These are phyloP conservation scores for Pseudochirops corinnae DNA, from an alignment of 2,797 vertebrate species.

Conservation along the genomic window DNA sequence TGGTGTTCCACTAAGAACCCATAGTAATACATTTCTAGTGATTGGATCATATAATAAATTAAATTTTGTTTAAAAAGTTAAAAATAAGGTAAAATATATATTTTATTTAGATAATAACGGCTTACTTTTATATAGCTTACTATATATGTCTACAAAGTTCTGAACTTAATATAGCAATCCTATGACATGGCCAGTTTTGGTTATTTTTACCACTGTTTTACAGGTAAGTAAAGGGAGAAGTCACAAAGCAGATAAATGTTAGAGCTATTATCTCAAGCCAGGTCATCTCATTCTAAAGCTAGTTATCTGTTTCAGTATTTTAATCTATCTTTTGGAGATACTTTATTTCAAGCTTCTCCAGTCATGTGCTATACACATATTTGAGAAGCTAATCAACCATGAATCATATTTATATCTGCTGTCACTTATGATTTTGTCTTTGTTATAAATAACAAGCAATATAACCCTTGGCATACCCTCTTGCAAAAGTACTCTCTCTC, in stretches of 20 bases:
- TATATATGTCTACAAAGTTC: background rate
- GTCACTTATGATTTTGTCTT: slow-evolving; percentile 7
- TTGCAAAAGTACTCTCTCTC: slow-evolving; percentile 1
- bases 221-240: background rate
- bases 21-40: background rate
- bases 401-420: background rate
- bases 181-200: background rate
- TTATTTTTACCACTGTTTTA: background rate
- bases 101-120: background rate
- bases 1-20: background rate
- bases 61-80: background rate
- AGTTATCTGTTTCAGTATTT: background rate
- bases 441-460: background rate
- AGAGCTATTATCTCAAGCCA: background rate
- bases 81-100: background rate
- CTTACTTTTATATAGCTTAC: background rate
- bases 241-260: background rate
- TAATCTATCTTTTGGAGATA: background rate
- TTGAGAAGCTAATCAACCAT: background rate
- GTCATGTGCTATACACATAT: background rate
- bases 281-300: background rate
- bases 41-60: background rate
- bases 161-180: background rate
- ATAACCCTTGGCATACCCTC: background rate
- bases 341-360: background rate